phyloP scores from a whole-genome alignment of 1,140 invertebrate genomes.

The Oedothorax gibbosus region DNA sequence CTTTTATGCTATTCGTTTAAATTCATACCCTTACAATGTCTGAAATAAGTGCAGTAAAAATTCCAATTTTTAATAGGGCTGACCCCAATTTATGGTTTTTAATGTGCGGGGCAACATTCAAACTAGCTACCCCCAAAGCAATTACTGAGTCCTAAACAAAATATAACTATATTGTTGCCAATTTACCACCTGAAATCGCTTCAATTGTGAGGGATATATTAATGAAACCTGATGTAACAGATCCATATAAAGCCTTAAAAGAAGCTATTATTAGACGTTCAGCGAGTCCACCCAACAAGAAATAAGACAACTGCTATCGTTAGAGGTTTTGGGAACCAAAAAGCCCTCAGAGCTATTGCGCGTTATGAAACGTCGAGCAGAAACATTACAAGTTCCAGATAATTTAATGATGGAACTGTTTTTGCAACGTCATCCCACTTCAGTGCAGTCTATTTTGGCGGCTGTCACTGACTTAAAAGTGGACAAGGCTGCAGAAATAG shows the following conservation, averaged over 20 bases:
- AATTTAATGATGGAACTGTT: slow-evolving; percentile 9
- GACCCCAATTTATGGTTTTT: too few relatives aligned
- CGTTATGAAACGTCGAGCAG: neutral
- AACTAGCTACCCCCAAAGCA: too few relatives aligned
- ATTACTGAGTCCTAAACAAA: slow-evolving; percentile 3
- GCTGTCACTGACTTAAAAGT: neutral
- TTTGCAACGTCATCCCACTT: slow-evolving; percentile 4
- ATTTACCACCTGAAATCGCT: neutral
- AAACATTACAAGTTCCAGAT: neutral
- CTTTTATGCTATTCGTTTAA: too few relatives aligned
- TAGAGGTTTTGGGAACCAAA: neutral
- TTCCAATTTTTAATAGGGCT: too few relatives aligned
- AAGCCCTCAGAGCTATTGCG: neutral
- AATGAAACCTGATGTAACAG: neutral
- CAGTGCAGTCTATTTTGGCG: slow-evolving; percentile 9
- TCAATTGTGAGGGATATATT: slow-evolving; percentile 3
- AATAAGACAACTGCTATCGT: neutral
- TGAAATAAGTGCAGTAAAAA: too few relatives aligned
- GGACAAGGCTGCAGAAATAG: slow-evolving; percentile 19
- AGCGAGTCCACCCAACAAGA: neutral
- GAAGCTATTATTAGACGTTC: neutral
- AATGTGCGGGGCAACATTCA: too few relatives aligned
- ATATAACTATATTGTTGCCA: slow-evolving; percentile 18
- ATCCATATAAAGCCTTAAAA: slow-evolving; percentile 13
- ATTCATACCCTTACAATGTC: too few relatives aligned